phyloP scores from a whole-genome alignment of 2,797 vertebrate genomes.

The Phaenicophaeus curvirostris region DNA sequence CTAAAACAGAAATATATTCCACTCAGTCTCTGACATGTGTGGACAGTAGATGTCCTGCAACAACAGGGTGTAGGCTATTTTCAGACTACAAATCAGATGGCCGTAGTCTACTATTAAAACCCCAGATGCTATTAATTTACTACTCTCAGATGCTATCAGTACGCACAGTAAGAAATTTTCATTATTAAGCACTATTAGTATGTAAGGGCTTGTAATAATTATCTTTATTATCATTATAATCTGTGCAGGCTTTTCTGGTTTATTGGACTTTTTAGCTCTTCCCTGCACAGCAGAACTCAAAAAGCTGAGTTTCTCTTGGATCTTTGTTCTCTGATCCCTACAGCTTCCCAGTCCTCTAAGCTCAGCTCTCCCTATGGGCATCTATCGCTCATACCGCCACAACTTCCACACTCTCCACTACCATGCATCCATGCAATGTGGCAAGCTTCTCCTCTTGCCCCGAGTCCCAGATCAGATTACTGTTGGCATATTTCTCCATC shows the following conservation, averaged over 20 bases:
- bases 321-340: neutral
- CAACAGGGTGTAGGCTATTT: neutral
- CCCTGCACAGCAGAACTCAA: neutral
- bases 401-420: neutral
- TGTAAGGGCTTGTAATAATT: neutral
- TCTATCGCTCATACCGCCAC: neutral
- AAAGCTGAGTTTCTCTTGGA: neutral
- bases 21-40: neutral
- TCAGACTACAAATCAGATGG: neutral
- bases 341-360: neutral
- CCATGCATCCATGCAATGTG: too few species aligned
- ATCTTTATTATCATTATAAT: neutral
- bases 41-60: neutral
- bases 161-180: neutral
- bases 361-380: neutral
- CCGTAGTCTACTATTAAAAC: neutral
- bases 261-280: neutral
- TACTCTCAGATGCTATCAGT: neutral
- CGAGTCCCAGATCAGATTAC: neutral
- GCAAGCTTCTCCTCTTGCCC: neutral
- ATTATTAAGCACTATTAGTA: neutral
- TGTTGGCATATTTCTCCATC: neutral
- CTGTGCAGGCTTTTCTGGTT: neutral
- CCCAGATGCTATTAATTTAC: neutral
- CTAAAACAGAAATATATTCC: neutral